phyloP scores from a whole-genome alignment of 2,797 vertebrate genomes.

The Rhincodon typus region DNA sequence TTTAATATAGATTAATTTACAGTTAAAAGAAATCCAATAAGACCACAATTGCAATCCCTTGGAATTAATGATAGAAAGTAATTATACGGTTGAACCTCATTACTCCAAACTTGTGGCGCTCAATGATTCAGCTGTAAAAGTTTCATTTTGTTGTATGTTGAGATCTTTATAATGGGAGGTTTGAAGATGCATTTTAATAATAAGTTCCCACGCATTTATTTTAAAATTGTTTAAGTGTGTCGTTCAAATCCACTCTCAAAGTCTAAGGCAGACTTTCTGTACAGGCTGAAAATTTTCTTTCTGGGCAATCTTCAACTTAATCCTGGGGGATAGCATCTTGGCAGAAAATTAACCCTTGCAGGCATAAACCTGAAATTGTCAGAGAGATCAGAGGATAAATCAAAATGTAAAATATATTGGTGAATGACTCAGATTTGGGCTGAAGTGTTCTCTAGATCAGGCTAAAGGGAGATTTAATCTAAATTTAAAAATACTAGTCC shows the following conservation, averaged over 20 bases:
- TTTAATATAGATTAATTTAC: neutral
- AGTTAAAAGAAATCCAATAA: neutral
- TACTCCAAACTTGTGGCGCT: neutral
- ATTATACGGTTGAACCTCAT: constrained; percentile 13
- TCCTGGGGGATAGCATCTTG: neutral
- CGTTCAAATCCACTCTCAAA: neutral
- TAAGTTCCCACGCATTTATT: neutral
- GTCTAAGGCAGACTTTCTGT: neutral
- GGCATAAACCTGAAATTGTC: too few relatives aligned
- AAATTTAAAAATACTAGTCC: neutral
- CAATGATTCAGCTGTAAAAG: too few relatives aligned
- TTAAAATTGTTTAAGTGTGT: neutral
- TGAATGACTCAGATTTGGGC: neutral
- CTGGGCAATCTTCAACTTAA: neutral
- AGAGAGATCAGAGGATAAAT: too few relatives aligned
- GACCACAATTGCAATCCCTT: too few relatives aligned
- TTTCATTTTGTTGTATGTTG: neutral
- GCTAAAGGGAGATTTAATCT: neutral
- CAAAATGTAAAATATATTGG: neutral
- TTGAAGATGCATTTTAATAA: neutral
- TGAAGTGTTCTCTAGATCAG: neutral
- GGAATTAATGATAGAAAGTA: neutral
- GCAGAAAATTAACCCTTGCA: neutral
- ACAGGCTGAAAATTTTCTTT: neutral
- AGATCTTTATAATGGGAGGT: neutral